A percentile compares a stretch with the other conserved stretches of the same genome.
Conservation (phyloP, 1,140 invertebrate genomes). For the Leucophenga varia region DNA sequence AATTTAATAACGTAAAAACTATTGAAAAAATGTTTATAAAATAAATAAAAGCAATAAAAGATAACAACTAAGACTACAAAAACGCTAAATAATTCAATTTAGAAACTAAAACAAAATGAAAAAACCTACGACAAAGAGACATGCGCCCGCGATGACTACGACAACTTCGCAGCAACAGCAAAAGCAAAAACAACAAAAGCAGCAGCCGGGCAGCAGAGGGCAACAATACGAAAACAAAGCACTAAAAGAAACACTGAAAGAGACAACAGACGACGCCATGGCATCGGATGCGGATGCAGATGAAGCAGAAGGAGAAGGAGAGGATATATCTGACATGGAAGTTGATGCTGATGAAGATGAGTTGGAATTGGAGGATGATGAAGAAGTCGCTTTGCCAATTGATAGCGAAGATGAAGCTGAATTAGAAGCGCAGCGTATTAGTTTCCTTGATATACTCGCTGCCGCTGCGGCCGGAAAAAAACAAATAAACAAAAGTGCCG, state of each 20-base stretch:
- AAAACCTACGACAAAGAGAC: conserved; percentile 38
- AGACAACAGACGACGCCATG: conserved; percentile 1
- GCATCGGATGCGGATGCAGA: conserved; percentile 16
- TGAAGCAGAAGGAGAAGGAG: conserved; percentile 32
- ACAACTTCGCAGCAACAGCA: conserved; percentile 26
- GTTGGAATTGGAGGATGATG: conserved; percentile 31
- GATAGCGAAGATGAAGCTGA: conserved; percentile 53
- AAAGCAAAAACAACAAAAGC: conserved; percentile 20
- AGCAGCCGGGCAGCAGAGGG: conserved; percentile 15
- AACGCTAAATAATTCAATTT: conserved; percentile 18
- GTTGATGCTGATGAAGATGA: conserved; percentile 38
- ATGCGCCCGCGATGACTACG: conserved; percentile 29
- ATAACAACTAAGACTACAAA: no score
- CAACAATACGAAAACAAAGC: no score
- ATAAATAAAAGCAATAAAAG: no score
- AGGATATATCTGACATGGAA: conserved; percentile 31
- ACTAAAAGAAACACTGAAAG: no score
- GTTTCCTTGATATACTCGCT: conserved; percentile 22
- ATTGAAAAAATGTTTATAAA: conserved; percentile 1
- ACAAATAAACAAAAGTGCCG: conserved; percentile 2
- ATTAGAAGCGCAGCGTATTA: conserved; percentile 47
- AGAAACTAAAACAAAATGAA: conserved; percentile 17
- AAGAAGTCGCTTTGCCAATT: conserved; percentile 36
- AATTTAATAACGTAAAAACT: conserved; percentile 3
- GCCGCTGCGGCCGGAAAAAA: conserved; percentile 21